These are phyloP conservation scores for Prunella strophiata DNA, from an alignment of 2,797 vertebrate species.

Conservation along the genomic window DNA sequence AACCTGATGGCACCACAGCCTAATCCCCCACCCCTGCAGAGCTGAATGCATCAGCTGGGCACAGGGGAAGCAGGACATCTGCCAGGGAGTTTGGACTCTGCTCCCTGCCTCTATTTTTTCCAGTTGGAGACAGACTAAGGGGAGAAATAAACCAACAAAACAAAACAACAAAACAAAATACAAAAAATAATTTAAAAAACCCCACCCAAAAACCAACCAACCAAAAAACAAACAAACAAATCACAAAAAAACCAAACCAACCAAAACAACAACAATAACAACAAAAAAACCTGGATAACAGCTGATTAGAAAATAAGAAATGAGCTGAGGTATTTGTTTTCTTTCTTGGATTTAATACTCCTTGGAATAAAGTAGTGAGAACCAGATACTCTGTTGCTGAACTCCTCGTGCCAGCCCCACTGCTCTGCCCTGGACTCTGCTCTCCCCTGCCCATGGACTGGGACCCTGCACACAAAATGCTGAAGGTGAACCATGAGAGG, in stretches of 20 bases:
- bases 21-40: neutral
- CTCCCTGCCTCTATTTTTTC: neutral
- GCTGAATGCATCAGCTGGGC: neutral
- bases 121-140: neutral
- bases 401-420: rapidly evolving
- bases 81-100: neutral
- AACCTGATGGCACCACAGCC: neutral
- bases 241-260: too few species aligned
- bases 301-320: neutral
- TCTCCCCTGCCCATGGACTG: neutral
- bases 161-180: neutral
- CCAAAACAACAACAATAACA: neutral
- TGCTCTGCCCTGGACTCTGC: neutral
- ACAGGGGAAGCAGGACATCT: neutral
- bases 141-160: neutral
- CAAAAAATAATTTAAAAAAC: too few species aligned
- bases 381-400: neutral
- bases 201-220: neutral
- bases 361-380: neutral
- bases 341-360: neutral
- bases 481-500: rapidly evolving
- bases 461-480: neutral
- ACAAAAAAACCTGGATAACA: neutral
- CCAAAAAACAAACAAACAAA: too few species aligned
- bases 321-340: neutral